These are phyloP conservation scores for Hippocampus zosterae DNA, from an alignment of 2,113 vertebrate genomes.

Conservation along the genomic window DNA sequence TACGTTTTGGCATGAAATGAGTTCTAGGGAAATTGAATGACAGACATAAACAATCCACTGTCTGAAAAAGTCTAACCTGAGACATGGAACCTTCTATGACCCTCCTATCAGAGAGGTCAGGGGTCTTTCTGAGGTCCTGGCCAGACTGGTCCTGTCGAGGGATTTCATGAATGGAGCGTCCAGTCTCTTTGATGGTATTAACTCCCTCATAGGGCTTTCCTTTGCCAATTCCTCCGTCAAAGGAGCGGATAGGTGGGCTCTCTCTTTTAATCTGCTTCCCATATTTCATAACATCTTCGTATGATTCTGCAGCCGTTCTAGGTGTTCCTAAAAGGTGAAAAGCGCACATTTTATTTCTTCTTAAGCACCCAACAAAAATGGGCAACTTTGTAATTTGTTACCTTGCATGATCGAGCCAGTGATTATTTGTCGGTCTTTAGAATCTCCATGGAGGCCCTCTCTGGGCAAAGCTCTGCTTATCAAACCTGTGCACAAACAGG, in stretches of 20 bases:
- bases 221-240: slow-evolving; percentile 92
- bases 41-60: background rate
- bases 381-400: slow-evolving; percentile 45
- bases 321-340: slow-evolving; percentile 81
- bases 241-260: slow-evolving; percentile 88
- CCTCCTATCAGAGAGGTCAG: slow-evolving; percentile 80
- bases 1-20: no score
- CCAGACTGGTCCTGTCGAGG: slow-evolving; percentile 85
- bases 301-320: slow-evolving; percentile 82
- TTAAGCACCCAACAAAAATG: background rate
- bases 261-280: slow-evolving; percentile 94
- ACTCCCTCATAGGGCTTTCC: slow-evolving; percentile 93
- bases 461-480: slow-evolving; percentile 90
- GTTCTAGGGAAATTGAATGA: no score
- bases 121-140: slow-evolving; percentile 89
- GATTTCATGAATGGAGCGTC: slow-evolving; percentile 96
- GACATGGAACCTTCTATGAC: slow-evolving; percentile 88
- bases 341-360: background rate
- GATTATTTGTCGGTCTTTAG: slow-evolving; percentile 87
- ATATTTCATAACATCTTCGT: slow-evolving; percentile 91
- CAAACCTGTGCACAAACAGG: slow-evolving; percentile 73
- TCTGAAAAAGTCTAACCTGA: slow-evolving; percentile 74
- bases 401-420: slow-evolving; percentile 98
- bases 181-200: slow-evolving; percentile 97
- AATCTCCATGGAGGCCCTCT: slow-evolving; percentile 85